Base-by-base conservation (phyloP, 1,140 invertebrate species). In the Aricia agestis region DNA sequence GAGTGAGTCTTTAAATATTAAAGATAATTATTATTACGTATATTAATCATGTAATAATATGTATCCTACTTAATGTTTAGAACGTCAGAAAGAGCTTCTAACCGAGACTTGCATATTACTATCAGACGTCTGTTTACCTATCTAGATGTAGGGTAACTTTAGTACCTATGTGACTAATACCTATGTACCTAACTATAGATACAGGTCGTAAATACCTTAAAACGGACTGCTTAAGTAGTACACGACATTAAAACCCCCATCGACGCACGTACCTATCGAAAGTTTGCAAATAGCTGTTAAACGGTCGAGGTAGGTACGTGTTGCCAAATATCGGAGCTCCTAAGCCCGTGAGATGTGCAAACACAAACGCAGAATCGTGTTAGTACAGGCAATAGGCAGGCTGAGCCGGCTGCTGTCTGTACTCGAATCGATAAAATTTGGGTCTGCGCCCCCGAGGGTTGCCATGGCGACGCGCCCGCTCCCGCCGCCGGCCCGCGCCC, bases 361-460 rank as follows among this genome's bases (percentile, higher is more conserved):
- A 91, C 87, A 91, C 80, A 79, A 79, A 82, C 75, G 87, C 74
- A 84, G 88, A 89, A 85, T 89, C 86, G 84, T 85, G 85, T 87
- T 86, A 84, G 82, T 81, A 82, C 81, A 78, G 83, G 84, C 81
- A 74, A 82, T 82, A 78, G 83, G 84, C 81, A 74, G 86, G 85
- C 84, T 82, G 79, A 77, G 77, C 82, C 75, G 83, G 88, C 84
- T 88, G 87, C 87, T 89, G 89, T 84, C 85, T 91, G 86, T 86
- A 86, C 78, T 84, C 81, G 78, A 89, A 91, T 91, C 89, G 87
- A 91, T 91, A 89, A 91, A 89, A 91, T 91, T 91, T 85, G 87
- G 89, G 89, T 81, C 85, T 78, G 82, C 82, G 79, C 85, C 85
- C 86, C 87, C 84, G 85, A 78, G 75, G 82, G 89, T 91, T 75